Evolutionary conservation across 2,888 invertebrate genomes (phyloP), one percentile per base, ranked within the genome.

Genomic region (Hirtodrosophila trivittata): DNA sequence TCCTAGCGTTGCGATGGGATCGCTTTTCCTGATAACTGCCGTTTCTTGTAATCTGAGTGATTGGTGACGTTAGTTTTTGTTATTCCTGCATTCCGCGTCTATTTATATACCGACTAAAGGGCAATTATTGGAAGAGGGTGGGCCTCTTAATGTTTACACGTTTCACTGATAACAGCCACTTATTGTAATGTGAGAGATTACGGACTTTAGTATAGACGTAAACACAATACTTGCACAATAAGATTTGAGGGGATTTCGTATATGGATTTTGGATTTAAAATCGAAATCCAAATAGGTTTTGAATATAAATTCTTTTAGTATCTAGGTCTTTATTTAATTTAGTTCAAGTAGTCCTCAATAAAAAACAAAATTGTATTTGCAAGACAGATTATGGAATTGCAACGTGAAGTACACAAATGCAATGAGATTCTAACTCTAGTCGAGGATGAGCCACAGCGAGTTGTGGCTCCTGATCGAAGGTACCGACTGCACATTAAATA

Each of bases 21-120:
- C 8, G 12, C 16, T 37, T 30, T 39, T 10, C 14, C 56, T 73
- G 67, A 72, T 70, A 66, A 42, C 9, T 33, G 13, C 14, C 37
- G 28, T 7, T 38, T 42, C 33, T 13, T 16, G 73, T 46, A 57
- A 62, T 62, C 41, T n/a, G 37, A 54, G 39, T 1, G 14, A 30
- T 38, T 55, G 33, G 42, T 67, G 74, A 73, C 68, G 62, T 67
- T 62, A 46, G 41, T 72, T 59, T 50, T 41, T 72, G 42, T 62
- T 57, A 46, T 73, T 51, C 1, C n/a, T 12, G 25, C n/a, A 18
- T 16, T 28, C n/a, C 1, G 7, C 9, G 41, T 49, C 50, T 62
- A 57, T 46, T 52, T 49, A 52, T 56, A 72, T 21, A 21, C 5
- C 9, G 62, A 33, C 38, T 12, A 49, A 56, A 56, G 47, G 32